phyloP scores from a whole-genome alignment of 2,888 invertebrate genomes.

The Tetheella fluctuosa region DNA sequence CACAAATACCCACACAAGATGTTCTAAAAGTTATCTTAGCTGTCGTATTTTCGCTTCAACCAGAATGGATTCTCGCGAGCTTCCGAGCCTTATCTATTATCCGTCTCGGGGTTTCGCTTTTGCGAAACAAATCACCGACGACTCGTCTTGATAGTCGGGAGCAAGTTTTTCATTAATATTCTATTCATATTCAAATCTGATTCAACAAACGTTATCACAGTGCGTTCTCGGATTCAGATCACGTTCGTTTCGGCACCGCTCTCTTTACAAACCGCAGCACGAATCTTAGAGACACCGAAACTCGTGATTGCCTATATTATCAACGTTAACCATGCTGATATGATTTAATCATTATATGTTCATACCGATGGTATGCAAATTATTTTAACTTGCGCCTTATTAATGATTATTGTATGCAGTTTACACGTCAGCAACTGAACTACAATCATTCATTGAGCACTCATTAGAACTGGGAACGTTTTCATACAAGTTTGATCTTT shows the following conservation, averaged over 20 bases:
- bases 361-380: conserved; percentile 27
- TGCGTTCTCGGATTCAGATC: conserved; percentile 61
- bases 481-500: too few species aligned
- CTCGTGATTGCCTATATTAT: conserved; percentile 74
- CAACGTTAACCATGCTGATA: conserved; percentile 51
- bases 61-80: not conserved
- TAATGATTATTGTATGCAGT: not conserved
- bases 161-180: conserved; percentile 79
- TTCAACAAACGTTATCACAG: conserved; percentile 70
- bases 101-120: conserved; percentile 25
- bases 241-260: conserved; percentile 58
- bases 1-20: not conserved
- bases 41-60: not conserved
- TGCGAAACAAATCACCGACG: conserved; percentile 43
- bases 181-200: conserved; percentile 80
- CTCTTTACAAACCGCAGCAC: conserved; percentile 61
- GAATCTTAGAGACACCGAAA: conserved; percentile 60
- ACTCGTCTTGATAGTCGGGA: conserved; percentile 52
- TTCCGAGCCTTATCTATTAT: conserved; percentile 5
- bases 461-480: too few species aligned
- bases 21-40: not conserved
- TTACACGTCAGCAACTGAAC: not conserved
- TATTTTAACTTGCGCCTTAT: not conserved
- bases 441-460: not conserved
- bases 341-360: conserved; percentile 34